Conservation (phyloP, 2,113 vertebrate genomes). For the Psammodynastes pulverulentus region DNA sequence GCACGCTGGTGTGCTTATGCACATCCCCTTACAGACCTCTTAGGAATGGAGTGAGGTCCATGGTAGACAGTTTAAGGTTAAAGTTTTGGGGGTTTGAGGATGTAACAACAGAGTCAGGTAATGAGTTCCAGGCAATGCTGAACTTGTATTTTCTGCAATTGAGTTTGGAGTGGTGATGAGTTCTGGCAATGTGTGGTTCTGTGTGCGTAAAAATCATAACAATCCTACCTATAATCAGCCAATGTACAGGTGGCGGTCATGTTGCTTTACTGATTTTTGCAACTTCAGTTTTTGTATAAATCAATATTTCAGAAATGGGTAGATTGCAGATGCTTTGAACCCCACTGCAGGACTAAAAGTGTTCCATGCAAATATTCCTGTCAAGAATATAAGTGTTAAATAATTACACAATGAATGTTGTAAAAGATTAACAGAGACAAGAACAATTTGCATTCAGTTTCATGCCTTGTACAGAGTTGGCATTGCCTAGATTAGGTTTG, state of each 20-base stretch:
- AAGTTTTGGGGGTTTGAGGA: no score
- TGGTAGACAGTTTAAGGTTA: no score
- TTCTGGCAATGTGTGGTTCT: not conserved
- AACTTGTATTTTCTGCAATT: no score
- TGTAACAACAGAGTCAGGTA: no score
- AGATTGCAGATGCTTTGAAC: slow-evolving; percentile 9
- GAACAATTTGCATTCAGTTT: not conserved
- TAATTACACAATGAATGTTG: slow-evolving; percentile 42
- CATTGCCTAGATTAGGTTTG: not conserved
- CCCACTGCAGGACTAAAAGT: slow-evolving; percentile 15
- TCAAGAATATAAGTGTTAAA: slow-evolving; percentile 20
- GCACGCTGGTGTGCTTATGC: no score
- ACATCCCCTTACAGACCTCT: no score
- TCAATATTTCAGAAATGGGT: slow-evolving; percentile 31
- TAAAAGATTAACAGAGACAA: slow-evolving; percentile 15
- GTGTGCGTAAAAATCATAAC: not conserved
- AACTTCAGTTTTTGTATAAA: not conserved
- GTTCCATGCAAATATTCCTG: slow-evolving; percentile 11
- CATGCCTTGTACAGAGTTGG: not conserved
- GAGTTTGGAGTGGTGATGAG: no score
- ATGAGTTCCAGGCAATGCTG: no score
- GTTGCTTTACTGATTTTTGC: not conserved
- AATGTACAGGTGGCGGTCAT: not conserved
- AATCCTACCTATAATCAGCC: not conserved
- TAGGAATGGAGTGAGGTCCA: no score